Evolutionary conservation across 2,797 vertebrate species (phyloP).

Genomic region (Acanthopagrus latus): DNA sequence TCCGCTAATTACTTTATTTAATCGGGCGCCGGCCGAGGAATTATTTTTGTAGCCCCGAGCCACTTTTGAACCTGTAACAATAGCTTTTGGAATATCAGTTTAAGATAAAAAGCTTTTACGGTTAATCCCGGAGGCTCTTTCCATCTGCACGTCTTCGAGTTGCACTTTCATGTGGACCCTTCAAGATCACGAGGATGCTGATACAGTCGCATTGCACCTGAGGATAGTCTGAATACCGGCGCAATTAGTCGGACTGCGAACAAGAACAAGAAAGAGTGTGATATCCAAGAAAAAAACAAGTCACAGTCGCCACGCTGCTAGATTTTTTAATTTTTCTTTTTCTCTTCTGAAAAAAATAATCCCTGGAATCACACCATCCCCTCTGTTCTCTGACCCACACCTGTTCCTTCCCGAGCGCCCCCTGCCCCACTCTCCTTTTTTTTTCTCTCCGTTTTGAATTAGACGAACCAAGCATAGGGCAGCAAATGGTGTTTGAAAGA

Average conservation of each 20-base stretch:
- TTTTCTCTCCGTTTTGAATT: slow-evolving; percentile 72
- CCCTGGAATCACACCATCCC: slow-evolving; percentile 19
- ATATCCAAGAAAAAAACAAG: slow-evolving; percentile 33
- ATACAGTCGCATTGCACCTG: slow-evolving; percentile 61
- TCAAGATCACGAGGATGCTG: slow-evolving; percentile 53
- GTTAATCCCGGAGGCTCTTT: slow-evolving; percentile 66
- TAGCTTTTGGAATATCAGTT: slow-evolving; percentile 74
- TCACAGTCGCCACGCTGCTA: background rate
- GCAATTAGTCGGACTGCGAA: slow-evolving; percentile 43
- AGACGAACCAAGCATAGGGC: slow-evolving; percentile 73
- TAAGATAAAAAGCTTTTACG: slow-evolving; percentile 63
- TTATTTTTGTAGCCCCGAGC: slow-evolving; percentile 74
- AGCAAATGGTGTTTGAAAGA: slow-evolving; percentile 82
- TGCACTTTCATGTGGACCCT: slow-evolving; percentile 63
- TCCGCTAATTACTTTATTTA: slow-evolving; percentile 81
- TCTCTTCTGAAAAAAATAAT: slow-evolving; percentile 4
- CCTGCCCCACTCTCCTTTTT: slow-evolving; percentile 45
- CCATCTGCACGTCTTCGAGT: slow-evolving; percentile 51
- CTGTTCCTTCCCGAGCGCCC: slow-evolving; percentile 75
- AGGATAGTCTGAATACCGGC: slow-evolving; percentile 61
- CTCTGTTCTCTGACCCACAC: slow-evolving; percentile 71
- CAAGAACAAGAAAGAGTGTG: slow-evolving; percentile 23
- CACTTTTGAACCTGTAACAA: slow-evolving; percentile 74
- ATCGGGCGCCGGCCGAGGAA: slow-evolving; percentile 67
- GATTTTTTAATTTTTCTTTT: background rate